Evolutionary conservation across 2,888 invertebrate species (phyloP).

Genomic region (Sturmia bella): DNA sequence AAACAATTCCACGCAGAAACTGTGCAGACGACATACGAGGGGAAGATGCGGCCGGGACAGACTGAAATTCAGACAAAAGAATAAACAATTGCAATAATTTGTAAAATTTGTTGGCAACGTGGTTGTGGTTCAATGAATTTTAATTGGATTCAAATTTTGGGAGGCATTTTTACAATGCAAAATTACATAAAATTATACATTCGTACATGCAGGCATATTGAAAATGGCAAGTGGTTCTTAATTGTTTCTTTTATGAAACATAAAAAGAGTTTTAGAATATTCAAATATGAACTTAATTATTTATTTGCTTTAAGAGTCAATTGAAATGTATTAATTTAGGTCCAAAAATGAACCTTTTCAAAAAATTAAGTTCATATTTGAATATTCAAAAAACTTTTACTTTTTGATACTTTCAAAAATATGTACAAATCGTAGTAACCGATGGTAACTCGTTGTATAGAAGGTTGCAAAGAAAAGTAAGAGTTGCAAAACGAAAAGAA

Average conservation of each 20-base stretch:
- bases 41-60: background rate
- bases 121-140: constrained; percentile 79
- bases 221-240: constrained; percentile 34
- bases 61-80: constrained; percentile 47
- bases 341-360: no score
- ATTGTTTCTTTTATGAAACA: background rate
- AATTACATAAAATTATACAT: constrained; percentile 37
- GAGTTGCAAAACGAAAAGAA: no score
- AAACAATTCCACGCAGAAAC: constrained; percentile 8
- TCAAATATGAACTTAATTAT: no score
- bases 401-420: no score
- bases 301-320: no score
- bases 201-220: background rate
- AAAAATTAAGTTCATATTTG: no score
- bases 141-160: constrained; percentile 77
- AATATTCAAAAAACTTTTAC: no score
- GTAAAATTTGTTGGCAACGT: constrained; percentile 68
- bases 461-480: no score
- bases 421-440: no score
- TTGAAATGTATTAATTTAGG: no score
- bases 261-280: no score
- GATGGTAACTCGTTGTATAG: no score
- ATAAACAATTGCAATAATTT: constrained; percentile 70
- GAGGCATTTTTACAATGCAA: constrained; percentile 39
- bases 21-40: constrained; percentile 1